These are phyloP conservation scores for Antheraea yamamai DNA, from an alignment of 2,888 invertebrate genomes.

Conservation along the genomic window DNA sequence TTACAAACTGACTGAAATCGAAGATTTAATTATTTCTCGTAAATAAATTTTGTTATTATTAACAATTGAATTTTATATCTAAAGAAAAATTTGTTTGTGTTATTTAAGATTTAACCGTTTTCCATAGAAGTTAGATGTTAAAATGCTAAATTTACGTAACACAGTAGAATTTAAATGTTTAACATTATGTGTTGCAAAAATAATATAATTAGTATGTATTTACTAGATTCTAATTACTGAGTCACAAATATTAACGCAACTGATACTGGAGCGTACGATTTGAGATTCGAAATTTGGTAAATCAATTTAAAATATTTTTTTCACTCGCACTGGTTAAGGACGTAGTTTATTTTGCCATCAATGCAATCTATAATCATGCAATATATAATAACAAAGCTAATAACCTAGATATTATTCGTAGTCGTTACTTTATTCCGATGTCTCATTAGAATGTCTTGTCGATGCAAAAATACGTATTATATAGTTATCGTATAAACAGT, in stretches of 20 bases:
- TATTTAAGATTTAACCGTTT: conserved; percentile 5
- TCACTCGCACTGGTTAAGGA: neutral
- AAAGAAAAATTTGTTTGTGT: neutral
- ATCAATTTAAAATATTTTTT: neutral
- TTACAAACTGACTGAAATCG: conserved; percentile 66
- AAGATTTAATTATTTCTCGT: neutral
- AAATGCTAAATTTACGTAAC: neutral
- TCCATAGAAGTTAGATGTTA: neutral
- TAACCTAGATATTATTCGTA: conserved; percentile 32
- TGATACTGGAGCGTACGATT: neutral
- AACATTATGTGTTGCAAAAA: conserved; percentile 58
- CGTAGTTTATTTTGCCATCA: conserved; percentile 15
- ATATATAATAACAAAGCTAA: conserved; percentile 33
- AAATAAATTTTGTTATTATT: neutral
- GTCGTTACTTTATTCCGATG: conserved; percentile 29
- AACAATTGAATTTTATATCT: neutral
- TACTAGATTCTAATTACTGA: conserved; percentile 55
- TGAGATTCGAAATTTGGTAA: neutral
- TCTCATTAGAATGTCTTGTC: conserved; percentile 41
- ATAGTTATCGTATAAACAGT: conserved; percentile 69
- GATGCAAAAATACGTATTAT: conserved; percentile 47
- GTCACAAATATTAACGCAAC: conserved; percentile 46
- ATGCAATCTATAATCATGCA: conserved; percentile 24
- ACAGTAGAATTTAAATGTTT: conserved; percentile 66
- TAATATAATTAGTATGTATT: conserved; percentile 57